A percentile compares a stretch with the other conserved stretches of the same genome.
phyloP scores from a whole-genome alignment of 2,113 vertebrate species.

The Pelecanus crispus region DNA sequence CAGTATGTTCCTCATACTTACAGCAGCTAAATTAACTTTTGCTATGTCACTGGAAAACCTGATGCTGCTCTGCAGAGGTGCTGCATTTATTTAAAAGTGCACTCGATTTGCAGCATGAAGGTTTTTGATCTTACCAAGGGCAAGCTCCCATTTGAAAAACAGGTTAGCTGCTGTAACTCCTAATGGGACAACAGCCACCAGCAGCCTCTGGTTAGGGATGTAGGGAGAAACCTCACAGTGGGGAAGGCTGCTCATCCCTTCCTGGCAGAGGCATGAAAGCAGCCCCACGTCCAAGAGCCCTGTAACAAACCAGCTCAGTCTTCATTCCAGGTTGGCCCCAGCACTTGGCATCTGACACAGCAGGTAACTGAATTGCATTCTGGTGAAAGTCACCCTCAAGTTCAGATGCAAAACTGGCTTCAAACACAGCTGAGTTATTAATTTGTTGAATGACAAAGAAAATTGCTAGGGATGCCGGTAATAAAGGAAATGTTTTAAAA shows the following conservation, averaged over 20 bases:
- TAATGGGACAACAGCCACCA: background rate
- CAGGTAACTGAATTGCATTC: background rate
- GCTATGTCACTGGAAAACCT: background rate
- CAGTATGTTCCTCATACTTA: background rate
- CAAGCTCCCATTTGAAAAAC: background rate
- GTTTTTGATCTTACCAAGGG: background rate
- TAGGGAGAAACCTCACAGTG: background rate
- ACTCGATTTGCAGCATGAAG: background rate
- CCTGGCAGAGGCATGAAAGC: background rate
- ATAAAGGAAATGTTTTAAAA: constrained; percentile 57
- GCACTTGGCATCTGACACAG: background rate
- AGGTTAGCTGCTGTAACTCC: background rate
- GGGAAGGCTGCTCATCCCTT: background rate
- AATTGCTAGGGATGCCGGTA: background rate
- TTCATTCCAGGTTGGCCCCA: background rate
- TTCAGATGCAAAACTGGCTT: constrained; percentile 24
- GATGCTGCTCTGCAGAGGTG: background rate
- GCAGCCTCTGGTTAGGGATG: background rate
- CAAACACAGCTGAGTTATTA: constrained; percentile 24
- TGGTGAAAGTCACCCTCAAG: constrained; percentile 34
- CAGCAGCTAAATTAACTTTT: background rate
- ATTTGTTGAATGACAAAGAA: constrained; percentile 53
- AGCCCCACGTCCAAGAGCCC: background rate
- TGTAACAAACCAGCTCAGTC: constrained; percentile 6
- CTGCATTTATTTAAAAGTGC: background rate